phyloP scores from a whole-genome alignment of 2,113 vertebrate genomes.

The Struthidea cinerea region DNA sequence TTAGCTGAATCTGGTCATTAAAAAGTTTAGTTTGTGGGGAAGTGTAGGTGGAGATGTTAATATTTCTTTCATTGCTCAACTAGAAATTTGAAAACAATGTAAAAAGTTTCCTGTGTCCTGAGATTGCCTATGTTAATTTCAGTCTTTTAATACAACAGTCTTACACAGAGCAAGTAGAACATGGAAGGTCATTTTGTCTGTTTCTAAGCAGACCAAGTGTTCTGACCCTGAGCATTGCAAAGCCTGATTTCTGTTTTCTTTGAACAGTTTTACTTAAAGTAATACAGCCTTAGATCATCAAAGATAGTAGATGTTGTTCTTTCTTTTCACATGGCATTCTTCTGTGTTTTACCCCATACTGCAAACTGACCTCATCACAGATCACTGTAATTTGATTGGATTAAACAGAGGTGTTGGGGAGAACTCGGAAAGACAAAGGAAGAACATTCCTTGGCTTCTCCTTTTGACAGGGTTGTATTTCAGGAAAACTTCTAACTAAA shows the following conservation, averaged over 20 bases:
- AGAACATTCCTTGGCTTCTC: neutral
- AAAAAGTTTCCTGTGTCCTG: slow-evolving; percentile 16
- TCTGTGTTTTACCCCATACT: neutral
- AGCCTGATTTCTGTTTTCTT: neutral
- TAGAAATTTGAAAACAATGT: slow-evolving; percentile 28
- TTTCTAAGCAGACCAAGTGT: neutral
- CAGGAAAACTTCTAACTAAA: neutral
- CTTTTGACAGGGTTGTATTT: neutral
- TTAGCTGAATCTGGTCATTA: slow-evolving; percentile 14
- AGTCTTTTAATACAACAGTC: neutral
- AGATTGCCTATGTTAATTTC: neutral
- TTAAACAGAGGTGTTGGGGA: neutral
- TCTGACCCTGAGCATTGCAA: neutral
- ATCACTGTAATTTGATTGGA: neutral
- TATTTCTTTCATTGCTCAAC: slow-evolving; percentile 47
- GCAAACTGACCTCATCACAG: neutral
- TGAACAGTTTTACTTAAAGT: neutral
- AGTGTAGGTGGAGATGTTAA: slow-evolving; percentile 58
- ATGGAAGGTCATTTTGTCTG: neutral
- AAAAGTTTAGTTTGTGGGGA: slow-evolving; percentile 47
- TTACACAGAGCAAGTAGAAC: neutral
- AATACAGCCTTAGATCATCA: neutral
- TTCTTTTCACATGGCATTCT: neutral
- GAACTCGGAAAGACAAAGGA: neutral
- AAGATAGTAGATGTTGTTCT: neutral